Evolutionary conservation across 2,113 vertebrate genomes (phyloP), one percentile per base, ranked within the genome.

Genomic region (Cervus canadensis): DNA sequence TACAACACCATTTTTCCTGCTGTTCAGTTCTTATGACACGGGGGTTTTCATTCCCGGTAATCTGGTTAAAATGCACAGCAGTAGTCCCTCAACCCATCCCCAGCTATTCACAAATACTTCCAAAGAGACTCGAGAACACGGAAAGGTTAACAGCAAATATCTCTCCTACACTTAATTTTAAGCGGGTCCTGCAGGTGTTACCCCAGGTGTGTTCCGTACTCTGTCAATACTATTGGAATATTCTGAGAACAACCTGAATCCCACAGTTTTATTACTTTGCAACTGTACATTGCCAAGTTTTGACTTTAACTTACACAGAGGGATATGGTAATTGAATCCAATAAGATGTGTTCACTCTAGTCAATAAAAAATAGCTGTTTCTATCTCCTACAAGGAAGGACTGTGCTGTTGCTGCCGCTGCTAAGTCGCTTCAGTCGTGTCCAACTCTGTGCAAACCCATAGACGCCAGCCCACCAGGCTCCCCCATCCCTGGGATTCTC

Each of bases 351-450:
- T 43, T 59, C 28, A 25, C 6, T 30, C 6, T 13, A 14, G 43
- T 71, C 33, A 64, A 14, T 87, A 45, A 54, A 30, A 8, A 60
- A 12, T 7, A 54, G 14, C 26, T 45, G 9, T 28, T 30, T 59
- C 57, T 40, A 2, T 5, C 6, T 94, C 8, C 3, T 48, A 23
- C 5, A 3, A 3, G 40, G 2, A 2, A 14, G 3, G 28, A 8
- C 1, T 50, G 3, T 50, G 48, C 48, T 50, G 48, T 50, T 50
- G 48, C 48, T 50, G 48, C 2, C 3, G 1, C 48, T 14, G 48
- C 48, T 50, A 50, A 50, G 48, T 50, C 48, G 1, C 48, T 14
- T 50, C 48, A 50, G 48, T 50, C 12, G 1, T 50, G 48, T 50
- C 13, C 48, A 13, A 50, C 48, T 50, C 12, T 13, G 48, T 50